Evolutionary conservation across 2,797 vertebrate species (phyloP), one percentile per base, ranked within the genome.

Genomic region (Peromyscus eremicus): DNA sequence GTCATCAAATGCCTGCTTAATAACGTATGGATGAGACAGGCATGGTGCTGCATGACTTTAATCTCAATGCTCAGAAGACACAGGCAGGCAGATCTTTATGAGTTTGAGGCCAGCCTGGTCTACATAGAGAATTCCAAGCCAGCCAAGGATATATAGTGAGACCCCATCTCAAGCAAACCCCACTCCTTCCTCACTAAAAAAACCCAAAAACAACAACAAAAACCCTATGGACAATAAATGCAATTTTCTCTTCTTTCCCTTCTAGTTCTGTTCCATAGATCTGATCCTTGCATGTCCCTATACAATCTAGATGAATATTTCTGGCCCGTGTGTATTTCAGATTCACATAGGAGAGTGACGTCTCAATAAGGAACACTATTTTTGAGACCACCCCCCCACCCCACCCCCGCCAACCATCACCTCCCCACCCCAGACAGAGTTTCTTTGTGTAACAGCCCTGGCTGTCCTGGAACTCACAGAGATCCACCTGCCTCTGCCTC

Each of bases 241-340:
- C 60, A 88, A 68, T 91, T 81, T 89, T 95, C 79, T 89, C 79
- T 86, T 70, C 84, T 87, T 70, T 16, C 12, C 37, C 34, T 95
- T 96, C 92, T 75, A 79, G 87, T 82, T 14, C 1, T 85, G 49
- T 95, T 87, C 83, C 55, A 52, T 92, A 70, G 92, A 83, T 79
- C 84, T 96, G 80, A 93, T 46, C 89, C 34, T 71, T 73, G 46
- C 71, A 21, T 43, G 27, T 90, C 40, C 64, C 89, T 71, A 40
- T 76, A 60, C 62, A 52, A 23, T 79, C 57, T 71, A 57, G 49
- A 29, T 64, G 13, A 77, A 64, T 37, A 79, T 68, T 77, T 87
- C 77, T 16, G 87, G 81, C 43, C 76, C 73, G 76, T 55, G 3
- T 90, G 2, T 34, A 6, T 60, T n/a, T 62, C 77, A 64, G 40